A percentile compares a stretch with the other conserved stretches of the same genome.
These are phyloP conservation scores for Dicerorhinus sumatrensis DNA, from an alignment of 2,113 vertebrate genomes.

Conservation along the genomic window DNA sequence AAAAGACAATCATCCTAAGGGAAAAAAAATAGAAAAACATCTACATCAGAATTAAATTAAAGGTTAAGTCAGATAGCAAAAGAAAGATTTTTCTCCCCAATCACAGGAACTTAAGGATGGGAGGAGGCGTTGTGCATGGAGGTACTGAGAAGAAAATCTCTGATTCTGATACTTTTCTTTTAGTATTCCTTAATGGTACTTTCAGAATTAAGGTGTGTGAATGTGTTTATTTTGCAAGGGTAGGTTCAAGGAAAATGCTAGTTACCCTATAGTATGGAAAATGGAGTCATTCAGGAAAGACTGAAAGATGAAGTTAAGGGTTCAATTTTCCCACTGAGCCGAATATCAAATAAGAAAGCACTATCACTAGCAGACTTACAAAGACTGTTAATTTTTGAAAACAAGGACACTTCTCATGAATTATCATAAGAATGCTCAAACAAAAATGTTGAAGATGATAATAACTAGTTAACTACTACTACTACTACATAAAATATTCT, in stretches of 20 bases:
- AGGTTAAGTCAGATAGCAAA: slow-evolving; percentile 50
- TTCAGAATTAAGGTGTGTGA: neutral
- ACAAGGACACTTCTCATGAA: neutral
- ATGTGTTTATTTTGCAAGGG: neutral
- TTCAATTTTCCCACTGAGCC: neutral
- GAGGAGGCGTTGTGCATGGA: neutral
- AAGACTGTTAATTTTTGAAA: neutral
- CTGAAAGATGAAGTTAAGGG: neutral
- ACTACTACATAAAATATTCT: slow-evolving; percentile 34
- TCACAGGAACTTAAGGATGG: neutral
- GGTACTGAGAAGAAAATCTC: neutral
- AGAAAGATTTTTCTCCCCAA: neutral
- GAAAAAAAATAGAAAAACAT: neutral
- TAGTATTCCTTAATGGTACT: neutral
- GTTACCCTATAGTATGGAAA: neutral
- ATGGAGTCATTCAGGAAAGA: slow-evolving; percentile 3
- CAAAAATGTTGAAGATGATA: neutral
- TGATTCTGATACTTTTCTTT: slow-evolving; percentile 38
- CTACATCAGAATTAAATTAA: slow-evolving; percentile 58
- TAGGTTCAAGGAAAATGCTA: slow-evolving; percentile 8
- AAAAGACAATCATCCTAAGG: slow-evolving; percentile 96
- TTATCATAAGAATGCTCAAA: slow-evolving; percentile 4
- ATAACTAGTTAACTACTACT: slow-evolving; percentile 9
- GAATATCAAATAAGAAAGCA: slow-evolving; percentile 44
- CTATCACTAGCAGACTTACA: neutral